Base-by-base conservation (phyloP, 2,888 invertebrate species). In the Branchipolynoe longqiensis region DNA sequence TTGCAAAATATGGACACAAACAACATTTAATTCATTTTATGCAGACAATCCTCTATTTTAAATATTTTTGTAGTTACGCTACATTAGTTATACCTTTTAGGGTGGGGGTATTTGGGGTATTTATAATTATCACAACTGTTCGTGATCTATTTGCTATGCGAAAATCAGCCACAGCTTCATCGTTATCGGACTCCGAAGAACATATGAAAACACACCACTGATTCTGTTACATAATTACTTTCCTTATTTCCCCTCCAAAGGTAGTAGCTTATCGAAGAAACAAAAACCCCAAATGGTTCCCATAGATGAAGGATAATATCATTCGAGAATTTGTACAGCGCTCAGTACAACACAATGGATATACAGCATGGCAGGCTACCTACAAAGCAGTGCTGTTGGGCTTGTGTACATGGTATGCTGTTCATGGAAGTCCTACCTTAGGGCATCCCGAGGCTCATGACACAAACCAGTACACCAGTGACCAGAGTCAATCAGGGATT, bases 21-120 rank as follows among this genome's bases (percentile, higher is more conserved):
- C 69, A 69, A 69, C 69, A 69, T 69, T 69, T 38, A 69, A 69
- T 69, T 69, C 69, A 69, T 69, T 69, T 69, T 69, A 69, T 69
- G 69, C 69, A 69, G 69, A 69, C 69, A 69, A 33, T 69, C n/a
- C 25, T n/a, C n/a, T n/a, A n/a, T n/a, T n/a, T n/a, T n/a, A n/a
- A n/a, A n/a, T n/a, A n/a, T n/a, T n/a, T n/a, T n/a, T n/a, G n/a
- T n/a, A n/a, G n/a, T n/a, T n/a, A n/a, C n/a, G n/a, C n/a, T n/a
- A n/a, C n/a, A n/a, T n/a, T n/a, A n/a, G n/a, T n/a, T n/a, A n/a
- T n/a, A n/a, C n/a, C n/a, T n/a, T n/a, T n/a, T n/a, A n/a, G n/a
- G n/a, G n/a, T n/a, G n/a, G n/a, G n/a, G n/a, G n/a, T n/a, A n/a
- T n/a, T n/a, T n/a, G n/a, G n/a, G n/a, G n/a, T n/a, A n/a, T n/a